These are phyloP conservation scores for Tricholauxania praeusta DNA, from an alignment of 2,888 invertebrate species.

Conservation along the genomic window DNA sequence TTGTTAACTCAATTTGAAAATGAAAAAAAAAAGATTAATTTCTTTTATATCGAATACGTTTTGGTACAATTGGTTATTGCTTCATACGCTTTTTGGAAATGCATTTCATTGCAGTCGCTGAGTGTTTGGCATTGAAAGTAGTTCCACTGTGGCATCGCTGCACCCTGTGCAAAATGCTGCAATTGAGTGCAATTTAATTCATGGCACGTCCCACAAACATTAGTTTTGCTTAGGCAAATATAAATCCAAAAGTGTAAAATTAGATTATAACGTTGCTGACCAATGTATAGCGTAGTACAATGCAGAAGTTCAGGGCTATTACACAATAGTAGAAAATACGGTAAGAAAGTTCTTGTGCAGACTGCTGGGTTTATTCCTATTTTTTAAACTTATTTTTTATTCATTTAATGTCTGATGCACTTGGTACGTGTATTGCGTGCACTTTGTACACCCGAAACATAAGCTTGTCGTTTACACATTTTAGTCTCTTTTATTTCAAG, in stretches of 20 bases:
- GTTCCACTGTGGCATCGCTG: no score
- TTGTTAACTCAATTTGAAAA: constrained; percentile 22
- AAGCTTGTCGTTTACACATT: no score
- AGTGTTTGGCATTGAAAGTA: not conserved
- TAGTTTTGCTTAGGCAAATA: constrained; percentile 23
- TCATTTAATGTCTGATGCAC: not conserved
- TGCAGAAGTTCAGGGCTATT: no score
- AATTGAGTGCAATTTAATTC: constrained; percentile 1
- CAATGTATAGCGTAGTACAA: not conserved
- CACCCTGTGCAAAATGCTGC: no score
- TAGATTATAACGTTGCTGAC: constrained; percentile 17
- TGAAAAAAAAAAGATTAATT: no score
- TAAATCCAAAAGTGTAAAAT: constrained; percentile 28
- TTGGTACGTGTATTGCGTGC: not conserved
- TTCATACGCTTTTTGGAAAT: not conserved
- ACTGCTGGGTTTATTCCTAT: not conserved
- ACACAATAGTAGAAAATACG: not conserved
- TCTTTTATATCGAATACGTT: no score
- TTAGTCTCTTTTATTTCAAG: no score
- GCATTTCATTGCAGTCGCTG: not conserved
- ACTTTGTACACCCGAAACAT: not conserved
- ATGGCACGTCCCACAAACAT: constrained; percentile 19
- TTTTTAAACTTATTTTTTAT: not conserved
- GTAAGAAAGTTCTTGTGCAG: not conserved
- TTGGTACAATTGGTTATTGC: no score